phyloP scores from a whole-genome alignment of 2,113 vertebrate species.

The Sterna hirundo region DNA sequence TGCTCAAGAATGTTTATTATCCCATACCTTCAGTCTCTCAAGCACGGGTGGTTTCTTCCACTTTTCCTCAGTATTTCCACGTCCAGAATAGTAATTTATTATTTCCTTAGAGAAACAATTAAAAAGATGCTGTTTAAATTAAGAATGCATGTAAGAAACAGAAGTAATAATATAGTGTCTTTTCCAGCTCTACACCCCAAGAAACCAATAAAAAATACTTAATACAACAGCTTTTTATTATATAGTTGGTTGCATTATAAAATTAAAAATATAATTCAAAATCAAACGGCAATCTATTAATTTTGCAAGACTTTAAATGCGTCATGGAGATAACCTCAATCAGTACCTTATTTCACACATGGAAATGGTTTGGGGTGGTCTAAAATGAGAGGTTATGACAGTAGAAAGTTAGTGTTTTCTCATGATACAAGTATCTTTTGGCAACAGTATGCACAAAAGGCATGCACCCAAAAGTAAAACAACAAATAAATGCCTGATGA shows the following conservation, averaged over 20 bases:
- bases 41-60: constrained; percentile 86
- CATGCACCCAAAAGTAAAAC: neutral
- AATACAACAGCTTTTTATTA: neutral
- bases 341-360: neutral
- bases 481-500: neutral
- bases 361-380: neutral
- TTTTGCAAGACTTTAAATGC: neutral
- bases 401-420: neutral
- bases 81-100: constrained; percentile 77
- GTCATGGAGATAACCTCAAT: neutral
- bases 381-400: neutral
- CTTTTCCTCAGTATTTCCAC: constrained; percentile 72
- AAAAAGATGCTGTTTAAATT: neutral
- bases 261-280: neutral
- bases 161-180: neutral
- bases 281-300: neutral
- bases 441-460: neutral
- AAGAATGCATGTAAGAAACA: neutral
- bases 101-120: constrained; percentile 80
- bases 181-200: neutral
- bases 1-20: neutral
- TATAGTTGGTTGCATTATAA: neutral
- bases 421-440: neutral
- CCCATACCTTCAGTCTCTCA: constrained; percentile 86
- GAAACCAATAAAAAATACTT: neutral